phyloP scores from a whole-genome alignment of 2,888 invertebrate genomes.

The Drosophila borealis region DNA sequence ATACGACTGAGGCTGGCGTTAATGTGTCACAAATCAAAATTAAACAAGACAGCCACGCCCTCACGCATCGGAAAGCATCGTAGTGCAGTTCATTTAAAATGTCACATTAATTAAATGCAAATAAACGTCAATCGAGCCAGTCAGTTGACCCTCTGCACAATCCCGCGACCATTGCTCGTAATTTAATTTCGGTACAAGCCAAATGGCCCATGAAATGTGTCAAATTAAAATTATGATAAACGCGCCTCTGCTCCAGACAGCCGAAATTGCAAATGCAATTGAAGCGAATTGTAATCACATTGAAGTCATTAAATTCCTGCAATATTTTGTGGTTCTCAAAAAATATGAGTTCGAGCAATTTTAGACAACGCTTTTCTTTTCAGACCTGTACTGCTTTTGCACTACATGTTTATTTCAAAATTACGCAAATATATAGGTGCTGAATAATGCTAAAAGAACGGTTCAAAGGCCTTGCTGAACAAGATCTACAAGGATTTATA shows the following conservation, averaged over 20 bases:
- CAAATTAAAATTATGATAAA: conserved; percentile 58
- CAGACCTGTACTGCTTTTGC: no score
- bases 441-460: no score
- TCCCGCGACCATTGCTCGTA: conserved; percentile 19
- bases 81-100: conserved; percentile 69
- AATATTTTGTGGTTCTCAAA: background rate
- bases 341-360: no score
- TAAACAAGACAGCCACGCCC: conserved; percentile 61
- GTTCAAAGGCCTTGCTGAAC: no score
- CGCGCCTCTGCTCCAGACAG: conserved; percentile 25
- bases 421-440: no score
- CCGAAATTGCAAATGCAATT: conserved; percentile 33
- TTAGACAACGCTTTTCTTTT: background rate
- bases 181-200: conserved; percentile 47
- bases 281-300: conserved; percentile 13
- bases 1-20: conserved; percentile 35
- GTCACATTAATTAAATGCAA: conserved; percentile 78
- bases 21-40: conserved; percentile 75
- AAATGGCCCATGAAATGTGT: conserved; percentile 63
- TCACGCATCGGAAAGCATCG: conserved; percentile 22
- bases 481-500: no score
- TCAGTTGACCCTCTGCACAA: conserved; percentile 4
- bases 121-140: conserved; percentile 62
- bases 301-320: conserved; percentile 5
- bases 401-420: no score